These are phyloP conservation scores for Microtus obscurus DNA, from an alignment of 2,797 vertebrate species.

Conservation along the genomic window DNA sequence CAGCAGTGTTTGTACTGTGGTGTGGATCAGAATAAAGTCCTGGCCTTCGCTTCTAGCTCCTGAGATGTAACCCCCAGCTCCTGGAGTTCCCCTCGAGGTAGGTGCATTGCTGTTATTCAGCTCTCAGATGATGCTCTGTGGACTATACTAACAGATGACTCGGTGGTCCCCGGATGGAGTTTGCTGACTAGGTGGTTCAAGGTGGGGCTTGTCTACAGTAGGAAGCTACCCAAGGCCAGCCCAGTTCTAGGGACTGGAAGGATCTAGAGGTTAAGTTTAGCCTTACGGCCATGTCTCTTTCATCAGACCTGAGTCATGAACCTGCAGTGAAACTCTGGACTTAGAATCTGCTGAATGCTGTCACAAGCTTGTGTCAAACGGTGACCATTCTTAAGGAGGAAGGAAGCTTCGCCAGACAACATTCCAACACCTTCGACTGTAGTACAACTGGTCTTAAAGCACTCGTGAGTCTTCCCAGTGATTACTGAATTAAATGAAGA, in stretches of 20 bases:
- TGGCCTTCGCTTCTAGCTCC: not conserved
- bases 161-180: not conserved
- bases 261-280: not conserved
- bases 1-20: too few species aligned
- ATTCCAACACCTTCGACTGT: not conserved
- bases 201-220: not conserved
- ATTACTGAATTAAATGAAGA: not conserved
- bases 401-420: not conserved
- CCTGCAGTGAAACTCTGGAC: not conserved
- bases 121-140: not conserved
- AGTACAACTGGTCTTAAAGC: not conserved
- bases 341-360: not conserved
- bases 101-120: not conserved
- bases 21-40: not conserved
- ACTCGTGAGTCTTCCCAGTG: not conserved
- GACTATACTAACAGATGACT: not conserved
- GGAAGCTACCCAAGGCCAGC: not conserved
- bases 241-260: not conserved
- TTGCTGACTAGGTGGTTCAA: not conserved
- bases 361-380: not conserved
- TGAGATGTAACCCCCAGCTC: not conserved
- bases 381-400: not conserved
- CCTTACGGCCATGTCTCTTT: not conserved
- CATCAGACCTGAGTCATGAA: not conserved
- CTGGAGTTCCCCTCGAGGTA: not conserved